Percentiles rank a stretch among this genome's conserved stretches.
These are phyloP conservation scores for Drosophila tani DNA, from an alignment of 1,140 invertebrate genomes.

Conservation along the genomic window DNA sequence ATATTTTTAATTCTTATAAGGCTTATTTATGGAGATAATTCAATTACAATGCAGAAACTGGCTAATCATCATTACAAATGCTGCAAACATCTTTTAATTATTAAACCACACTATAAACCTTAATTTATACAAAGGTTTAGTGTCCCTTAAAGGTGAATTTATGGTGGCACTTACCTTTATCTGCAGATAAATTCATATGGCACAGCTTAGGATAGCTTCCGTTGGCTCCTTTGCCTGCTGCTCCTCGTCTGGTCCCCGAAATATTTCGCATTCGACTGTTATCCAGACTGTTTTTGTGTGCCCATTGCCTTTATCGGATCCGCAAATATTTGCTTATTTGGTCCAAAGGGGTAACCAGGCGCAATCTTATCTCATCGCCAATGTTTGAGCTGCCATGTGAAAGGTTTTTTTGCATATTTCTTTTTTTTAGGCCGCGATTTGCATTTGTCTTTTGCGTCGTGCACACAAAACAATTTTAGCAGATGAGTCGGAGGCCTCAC, in stretches of 20 bases:
- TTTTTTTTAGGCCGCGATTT: constrained; percentile 8
- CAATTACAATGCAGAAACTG: background rate
- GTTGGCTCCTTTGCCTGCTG: no score
- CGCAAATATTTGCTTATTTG: constrained; percentile 32
- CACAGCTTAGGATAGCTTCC: background rate
- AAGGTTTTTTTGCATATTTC: constrained; percentile 4
- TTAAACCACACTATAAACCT: background rate
- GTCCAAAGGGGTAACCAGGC: background rate
- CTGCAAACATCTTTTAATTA: background rate
- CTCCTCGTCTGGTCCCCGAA: background rate
- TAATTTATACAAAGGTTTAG: background rate
- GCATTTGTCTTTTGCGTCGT: constrained; percentile 20
- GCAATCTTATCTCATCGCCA: constrained; percentile 40
- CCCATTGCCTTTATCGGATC: constrained; percentile 23
- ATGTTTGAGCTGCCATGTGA: constrained; percentile 35
- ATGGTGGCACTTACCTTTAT: background rate
- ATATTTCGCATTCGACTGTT: constrained; percentile 15
- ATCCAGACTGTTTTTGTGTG: constrained; percentile 2
- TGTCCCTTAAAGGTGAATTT: no score
- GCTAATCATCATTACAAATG: background rate
- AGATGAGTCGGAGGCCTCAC: background rate
- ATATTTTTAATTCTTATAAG: background rate
- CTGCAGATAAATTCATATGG: background rate
- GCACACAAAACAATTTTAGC: background rate
- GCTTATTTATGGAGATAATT: no score